Conservation (phyloP, 2,888 invertebrate genomes). For the Drosophila pseudotalamancana region DNA sequence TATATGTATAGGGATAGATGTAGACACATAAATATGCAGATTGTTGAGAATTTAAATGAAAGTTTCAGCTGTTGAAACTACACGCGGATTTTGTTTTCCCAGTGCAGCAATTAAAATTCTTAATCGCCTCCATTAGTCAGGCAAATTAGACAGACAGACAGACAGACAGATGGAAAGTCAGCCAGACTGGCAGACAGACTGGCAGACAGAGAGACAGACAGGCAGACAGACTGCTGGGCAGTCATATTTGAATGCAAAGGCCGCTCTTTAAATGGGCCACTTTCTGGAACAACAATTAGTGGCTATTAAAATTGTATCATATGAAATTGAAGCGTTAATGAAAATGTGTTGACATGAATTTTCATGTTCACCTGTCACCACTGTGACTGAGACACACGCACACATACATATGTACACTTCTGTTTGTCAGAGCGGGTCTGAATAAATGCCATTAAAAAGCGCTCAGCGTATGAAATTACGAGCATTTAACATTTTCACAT, state of each 20-base stretch:
- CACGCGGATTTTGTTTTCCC: slow-evolving; percentile 31
- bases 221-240: neutral
- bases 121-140: slow-evolving; percentile 46
- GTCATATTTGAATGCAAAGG: slow-evolving; percentile 27
- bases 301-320: slow-evolving; percentile 57
- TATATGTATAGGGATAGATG: too few relatives aligned
- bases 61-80: slow-evolving; percentile 42
- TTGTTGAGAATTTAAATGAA: slow-evolving; percentile 31
- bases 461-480: slow-evolving; percentile 34
- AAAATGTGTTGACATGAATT: slow-evolving; percentile 46
- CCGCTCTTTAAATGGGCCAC: neutral
- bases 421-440: slow-evolving; percentile 1
- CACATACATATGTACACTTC: neutral
- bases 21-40: slow-evolving; percentile 18
- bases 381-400: neutral
- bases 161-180: neutral
- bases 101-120: slow-evolving; percentile 42
- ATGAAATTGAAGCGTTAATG: slow-evolving; percentile 50
- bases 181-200: neutral
- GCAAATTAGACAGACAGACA: neutral
- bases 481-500: slow-evolving; percentile 19
- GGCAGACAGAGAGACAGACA: neutral
- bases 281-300: slow-evolving; percentile 45
- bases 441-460: slow-evolving; percentile 54
- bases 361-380: slow-evolving; percentile 1